phyloP scores from a whole-genome alignment of 1,140 invertebrate genomes.

The Cyrtorhinus lividipennis region DNA sequence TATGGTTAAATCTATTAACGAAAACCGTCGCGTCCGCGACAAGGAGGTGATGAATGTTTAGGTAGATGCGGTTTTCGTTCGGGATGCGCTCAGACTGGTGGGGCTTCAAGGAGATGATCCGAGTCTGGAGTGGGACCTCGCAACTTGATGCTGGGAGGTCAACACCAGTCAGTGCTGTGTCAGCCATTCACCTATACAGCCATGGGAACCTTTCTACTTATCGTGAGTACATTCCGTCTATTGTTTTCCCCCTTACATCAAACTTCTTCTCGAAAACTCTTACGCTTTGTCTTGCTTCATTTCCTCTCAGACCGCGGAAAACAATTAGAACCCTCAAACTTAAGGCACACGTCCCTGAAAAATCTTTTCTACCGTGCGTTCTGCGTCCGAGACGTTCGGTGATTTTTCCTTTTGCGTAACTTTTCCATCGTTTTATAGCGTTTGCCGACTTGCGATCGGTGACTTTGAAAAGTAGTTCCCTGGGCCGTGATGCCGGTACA shows the following conservation, averaged over 20 bases:
- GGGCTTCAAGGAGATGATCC: constrained; percentile 2
- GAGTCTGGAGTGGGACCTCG: not conserved
- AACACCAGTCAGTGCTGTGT: constrained; percentile 5
- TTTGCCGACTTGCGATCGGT: too few relatives aligned
- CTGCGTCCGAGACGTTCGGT: too few relatives aligned
- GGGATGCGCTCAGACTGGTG: not conserved
- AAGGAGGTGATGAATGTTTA: not conserved
- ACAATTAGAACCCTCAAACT: not conserved
- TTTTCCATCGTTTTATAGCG: not conserved
- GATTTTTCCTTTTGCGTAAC: not conserved
- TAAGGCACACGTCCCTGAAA: not conserved
- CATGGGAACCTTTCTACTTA: constrained; percentile 4
- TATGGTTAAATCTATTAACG: too few relatives aligned
- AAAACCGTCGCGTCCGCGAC: not conserved
- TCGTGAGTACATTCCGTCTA: constrained; percentile 11
- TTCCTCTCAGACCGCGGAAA: constrained; percentile 1
- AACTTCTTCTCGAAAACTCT: constrained; percentile 7
- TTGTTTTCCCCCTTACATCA: not conserved
- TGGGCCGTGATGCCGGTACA: too few relatives aligned
- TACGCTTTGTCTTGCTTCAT: not conserved
- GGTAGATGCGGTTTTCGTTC: not conserved
- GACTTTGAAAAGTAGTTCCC: too few relatives aligned
- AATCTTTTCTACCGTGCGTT: not conserved
- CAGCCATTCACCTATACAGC: constrained; percentile 9
- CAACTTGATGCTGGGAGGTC: constrained; percentile 8